phyloP scores from a whole-genome alignment of 2,888 invertebrate species.

The Habroteleia sp. region DNA sequence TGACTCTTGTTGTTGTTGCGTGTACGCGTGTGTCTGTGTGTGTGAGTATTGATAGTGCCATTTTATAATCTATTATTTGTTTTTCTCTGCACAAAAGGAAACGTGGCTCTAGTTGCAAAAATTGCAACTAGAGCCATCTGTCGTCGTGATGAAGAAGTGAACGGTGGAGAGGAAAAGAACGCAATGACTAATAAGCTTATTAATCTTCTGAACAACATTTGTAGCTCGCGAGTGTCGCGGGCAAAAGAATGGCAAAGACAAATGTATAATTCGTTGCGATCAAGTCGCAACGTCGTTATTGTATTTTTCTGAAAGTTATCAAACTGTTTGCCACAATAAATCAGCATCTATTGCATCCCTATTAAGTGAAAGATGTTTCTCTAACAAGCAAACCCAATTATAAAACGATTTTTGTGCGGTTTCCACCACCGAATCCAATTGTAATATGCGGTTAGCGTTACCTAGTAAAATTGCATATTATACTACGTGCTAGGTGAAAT shows the following conservation, averaged over 20 bases:
- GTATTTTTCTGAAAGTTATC: constrained; percentile 9
- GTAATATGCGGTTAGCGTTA: constrained; percentile 12
- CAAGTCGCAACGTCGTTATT: background rate
- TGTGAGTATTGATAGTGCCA: constrained; percentile 20
- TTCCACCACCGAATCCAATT: constrained; percentile 2
- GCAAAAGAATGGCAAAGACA: constrained; percentile 22
- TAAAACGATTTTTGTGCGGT: background rate
- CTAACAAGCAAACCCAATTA: background rate
- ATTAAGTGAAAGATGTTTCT: background rate
- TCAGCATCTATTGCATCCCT: background rate
- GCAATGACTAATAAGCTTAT: constrained; percentile 48
- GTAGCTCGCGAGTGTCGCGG: constrained; percentile 29
- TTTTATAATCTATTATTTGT: constrained; percentile 37
- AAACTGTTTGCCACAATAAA: constrained; percentile 5
- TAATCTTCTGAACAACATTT: constrained; percentile 49
- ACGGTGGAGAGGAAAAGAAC: constrained; percentile 1
- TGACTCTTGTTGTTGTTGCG: constrained; percentile 7
- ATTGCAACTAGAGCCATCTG: constrained; percentile 26
- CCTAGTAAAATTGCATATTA: constrained; percentile 13
- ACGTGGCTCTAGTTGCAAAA: constrained; percentile 19
- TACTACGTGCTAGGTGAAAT: constrained; percentile 4
- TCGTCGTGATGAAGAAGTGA: constrained; percentile 21
- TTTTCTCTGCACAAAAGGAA: constrained; percentile 27
- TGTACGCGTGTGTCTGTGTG: too few species aligned
- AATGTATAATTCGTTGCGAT: constrained; percentile 4